Base-by-base conservation (phyloP, 2,797 vertebrate genomes). In the Ctenopoma multispine region DNA sequence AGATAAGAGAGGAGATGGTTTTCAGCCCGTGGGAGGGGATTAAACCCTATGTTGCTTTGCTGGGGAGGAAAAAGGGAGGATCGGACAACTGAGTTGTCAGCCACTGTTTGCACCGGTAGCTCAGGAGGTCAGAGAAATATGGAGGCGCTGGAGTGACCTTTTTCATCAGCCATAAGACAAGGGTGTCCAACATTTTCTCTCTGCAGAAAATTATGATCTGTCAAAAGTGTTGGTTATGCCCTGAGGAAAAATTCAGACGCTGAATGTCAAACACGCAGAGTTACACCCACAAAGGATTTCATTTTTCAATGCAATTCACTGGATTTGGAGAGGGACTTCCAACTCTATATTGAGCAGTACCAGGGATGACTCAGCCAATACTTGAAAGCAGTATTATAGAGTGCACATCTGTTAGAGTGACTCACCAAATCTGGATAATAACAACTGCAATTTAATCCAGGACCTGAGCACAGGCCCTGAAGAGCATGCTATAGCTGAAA, bases 1-100 rank as follows among this genome's bases (percentile, higher is more conserved):
- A 60, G 84, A 82, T 83, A 87, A 90, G 84, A 73, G 55, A 83
- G 80, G 55, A 83, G 80, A 81, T 77, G 67, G 79, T 77, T 81
- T n/a, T 87, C 73, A 74, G 82, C 81, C 79, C 68, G 82, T 57
- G 82, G 81, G 46, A 55, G 69, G 44, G 77, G 78, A 80, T 89
- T 84, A 88, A 82, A 83, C 63, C 73, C 41, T 79, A 74, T 72
- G 60, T 75, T 81, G 68, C 82, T 71, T 69, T 61, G 50, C 72
- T 48, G 12, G 40, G 23, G 53, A 55, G 55, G 57, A 24, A 60
- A 64, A 70, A 10, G 8, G 7, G 34, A 18, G 61, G 12, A 53
- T 49, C n/a, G 27, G 24, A 66, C 66, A 64, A 70, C 64, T 79
- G 65, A 85, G 63, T 64, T 67, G 60, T 81, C 69, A 78, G 66